A percentile compares a stretch with the other conserved stretches of the same genome.
Evolutionary conservation across 2,888 invertebrate species (phyloP).

Genomic region (Spilarctia lutea): DNA sequence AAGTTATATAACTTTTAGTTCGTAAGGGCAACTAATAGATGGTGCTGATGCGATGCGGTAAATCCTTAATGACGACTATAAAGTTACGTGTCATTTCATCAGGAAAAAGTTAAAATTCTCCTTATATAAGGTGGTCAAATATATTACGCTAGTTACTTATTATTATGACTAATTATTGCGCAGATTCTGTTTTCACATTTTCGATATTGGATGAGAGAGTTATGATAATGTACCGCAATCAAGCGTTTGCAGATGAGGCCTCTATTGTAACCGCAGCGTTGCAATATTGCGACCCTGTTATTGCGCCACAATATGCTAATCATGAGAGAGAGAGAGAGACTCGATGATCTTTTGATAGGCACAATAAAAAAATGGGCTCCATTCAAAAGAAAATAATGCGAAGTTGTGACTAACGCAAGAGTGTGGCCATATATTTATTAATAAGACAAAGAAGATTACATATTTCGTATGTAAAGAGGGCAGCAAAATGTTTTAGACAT

Average conservation of each 20-base stretch:
- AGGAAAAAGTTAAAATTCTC: too few relatives aligned
- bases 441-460: slow-evolving; percentile 4
- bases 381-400: background rate
- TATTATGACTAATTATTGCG: background rate
- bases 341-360: background rate
- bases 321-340: background rate
- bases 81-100: background rate
- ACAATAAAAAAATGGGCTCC: background rate
- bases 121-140: too few relatives aligned
- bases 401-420: slow-evolving; percentile 1
- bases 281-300: background rate
- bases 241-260: background rate
- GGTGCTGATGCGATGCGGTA: background rate
- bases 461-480: background rate
- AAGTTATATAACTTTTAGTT: background rate
- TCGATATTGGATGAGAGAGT: background rate
- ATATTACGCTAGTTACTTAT: too few relatives aligned
- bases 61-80: background rate
- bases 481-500: background rate
- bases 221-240: background rate
- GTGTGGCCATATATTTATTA: slow-evolving; percentile 4
- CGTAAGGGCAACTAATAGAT: background rate
- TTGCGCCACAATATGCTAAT: background rate
- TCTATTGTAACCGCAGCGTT: background rate
- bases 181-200: background rate